Base-by-base conservation (phyloP, 2,888 invertebrate genomes). In the Lasioglossum morio region DNA sequence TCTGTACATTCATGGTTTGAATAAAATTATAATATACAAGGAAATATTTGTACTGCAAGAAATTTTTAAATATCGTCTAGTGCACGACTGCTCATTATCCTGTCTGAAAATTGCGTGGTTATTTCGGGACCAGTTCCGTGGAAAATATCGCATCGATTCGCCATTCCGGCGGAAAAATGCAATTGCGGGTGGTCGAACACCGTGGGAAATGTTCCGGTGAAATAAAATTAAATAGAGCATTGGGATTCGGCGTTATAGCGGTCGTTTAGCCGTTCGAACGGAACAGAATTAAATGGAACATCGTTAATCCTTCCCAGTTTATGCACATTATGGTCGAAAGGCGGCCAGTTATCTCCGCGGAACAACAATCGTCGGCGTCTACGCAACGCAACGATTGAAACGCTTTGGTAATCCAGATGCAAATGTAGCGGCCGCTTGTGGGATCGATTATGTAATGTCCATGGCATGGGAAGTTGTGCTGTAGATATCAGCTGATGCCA, bases 381-480 rank as follows among this genome's bases (percentile, higher is more conserved):
- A 19, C 60, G 40, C 34, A 30, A 57, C 40, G 40, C 34, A 30
- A 57, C 40, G 40, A 48, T 60, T 16, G 46, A n/a, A 16, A 63
- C 34, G 66, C 46, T 30, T 19, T 30, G 73, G 46, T 76, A 73
- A 84, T 78, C 73, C 77, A 84, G 48, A 74, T 82, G 73, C 23
- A 82, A 82, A 57, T 69, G 74, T 73, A 30, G 74, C 30, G 48
- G 60, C 16, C 60, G 72, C 48, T 53, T 30, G 27, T 48, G 34
- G 48, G 76, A 87, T 80, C 74, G 79, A 83, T 87, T 81, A 79
- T 78, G 82, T 69, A 87, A 87, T 69, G 46, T 60, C 63, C n/a
- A 72, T 66, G 19, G 57, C 70, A 70, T 79, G 72, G 78, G 66
- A 78, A 78, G 79, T 76, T 60, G 43, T 60, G 72, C 23, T 46